Conservation (phyloP, 2,888 invertebrate species). For the Luperina testacea region DNA sequence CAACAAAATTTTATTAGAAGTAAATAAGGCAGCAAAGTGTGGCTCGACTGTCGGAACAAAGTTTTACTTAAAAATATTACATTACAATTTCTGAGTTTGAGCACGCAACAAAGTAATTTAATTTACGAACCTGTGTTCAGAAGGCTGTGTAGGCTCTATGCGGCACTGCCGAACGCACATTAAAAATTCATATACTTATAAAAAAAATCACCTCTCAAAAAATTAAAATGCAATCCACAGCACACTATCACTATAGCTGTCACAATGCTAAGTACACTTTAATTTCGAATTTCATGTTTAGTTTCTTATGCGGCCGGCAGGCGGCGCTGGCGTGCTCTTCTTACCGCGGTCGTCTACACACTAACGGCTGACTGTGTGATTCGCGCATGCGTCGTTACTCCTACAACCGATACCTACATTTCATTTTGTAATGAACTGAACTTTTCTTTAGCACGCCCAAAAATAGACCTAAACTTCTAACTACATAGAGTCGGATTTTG, state of each 20-base stretch:
- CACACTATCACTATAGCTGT: conserved; percentile 56
- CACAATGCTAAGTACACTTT: conserved; percentile 71
- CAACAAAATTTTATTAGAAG: conserved; percentile 48
- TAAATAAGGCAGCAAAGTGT: conserved; percentile 55
- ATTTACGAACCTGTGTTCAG: conserved; percentile 81
- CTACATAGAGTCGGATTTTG: conserved; percentile 58
- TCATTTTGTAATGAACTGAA: conserved; percentile 84
- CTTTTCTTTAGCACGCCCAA: conserved; percentile 49
- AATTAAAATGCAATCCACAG: conserved; percentile 56
- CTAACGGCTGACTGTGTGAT: conserved; percentile 73
- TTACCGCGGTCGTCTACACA: conserved; percentile 73
- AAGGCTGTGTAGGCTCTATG: conserved; percentile 65
- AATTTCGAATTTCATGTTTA: conserved; percentile 82
- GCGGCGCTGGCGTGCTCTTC: conserved; percentile 78
- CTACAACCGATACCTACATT: conserved; percentile 76
- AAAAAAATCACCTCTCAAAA: conserved; percentile 68
- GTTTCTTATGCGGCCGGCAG: conserved; percentile 68
- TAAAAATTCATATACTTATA: conserved; percentile 75
- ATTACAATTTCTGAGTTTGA: conserved; percentile 71
- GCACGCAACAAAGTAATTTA: conserved; percentile 84
- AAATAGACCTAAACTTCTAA: conserved; percentile 58
- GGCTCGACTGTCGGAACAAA: conserved; percentile 33
- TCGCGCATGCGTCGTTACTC: conserved; percentile 81
- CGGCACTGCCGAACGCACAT: conserved; percentile 72
- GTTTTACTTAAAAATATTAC: conserved; percentile 70